Evolutionary conservation across 2,113 vertebrate species (phyloP).

Genomic region (Chaetorhynchus papuensis): DNA sequence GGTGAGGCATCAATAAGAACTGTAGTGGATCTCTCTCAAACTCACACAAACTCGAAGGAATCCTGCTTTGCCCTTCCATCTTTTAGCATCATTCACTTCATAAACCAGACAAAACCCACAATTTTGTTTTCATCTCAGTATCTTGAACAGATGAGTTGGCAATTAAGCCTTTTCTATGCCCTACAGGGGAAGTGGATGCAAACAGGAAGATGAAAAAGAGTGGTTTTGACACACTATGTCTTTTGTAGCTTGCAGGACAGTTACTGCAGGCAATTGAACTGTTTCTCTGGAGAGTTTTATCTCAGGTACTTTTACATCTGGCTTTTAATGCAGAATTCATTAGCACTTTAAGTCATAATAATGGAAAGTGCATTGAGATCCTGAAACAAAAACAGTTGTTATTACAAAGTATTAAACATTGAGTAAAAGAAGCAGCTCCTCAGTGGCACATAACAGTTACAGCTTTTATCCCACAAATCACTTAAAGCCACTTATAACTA

Average conservation of each 20-base stretch:
- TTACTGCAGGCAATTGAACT: neutral
- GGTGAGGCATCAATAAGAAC: neutral
- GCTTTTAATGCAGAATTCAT: slow-evolving; percentile 1
- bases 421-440: slow-evolving; percentile 40
- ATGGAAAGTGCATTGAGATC: neutral
- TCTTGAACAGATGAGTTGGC: neutral
- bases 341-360: neutral
- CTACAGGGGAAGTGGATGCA: neutral
- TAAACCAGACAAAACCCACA: neutral
- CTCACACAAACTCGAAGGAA: neutral
- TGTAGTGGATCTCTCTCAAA: neutral
- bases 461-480: slow-evolving; percentile 30
- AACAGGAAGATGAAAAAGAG: neutral
- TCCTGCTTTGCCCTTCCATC: neutral
- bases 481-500: slow-evolving; percentile 39
- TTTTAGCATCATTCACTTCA: neutral
- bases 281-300: neutral
- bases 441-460: neutral
- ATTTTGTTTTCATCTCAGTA: neutral
- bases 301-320: neutral
- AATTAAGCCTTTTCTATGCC: neutral
- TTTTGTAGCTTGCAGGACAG: neutral
- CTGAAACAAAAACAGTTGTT: slow-evolving; percentile 21
- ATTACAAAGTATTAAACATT: slow-evolving; percentile 13
- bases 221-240: neutral